phyloP scores from a whole-genome alignment of 2,797 vertebrate species.

The Gobio occitaniae region DNA sequence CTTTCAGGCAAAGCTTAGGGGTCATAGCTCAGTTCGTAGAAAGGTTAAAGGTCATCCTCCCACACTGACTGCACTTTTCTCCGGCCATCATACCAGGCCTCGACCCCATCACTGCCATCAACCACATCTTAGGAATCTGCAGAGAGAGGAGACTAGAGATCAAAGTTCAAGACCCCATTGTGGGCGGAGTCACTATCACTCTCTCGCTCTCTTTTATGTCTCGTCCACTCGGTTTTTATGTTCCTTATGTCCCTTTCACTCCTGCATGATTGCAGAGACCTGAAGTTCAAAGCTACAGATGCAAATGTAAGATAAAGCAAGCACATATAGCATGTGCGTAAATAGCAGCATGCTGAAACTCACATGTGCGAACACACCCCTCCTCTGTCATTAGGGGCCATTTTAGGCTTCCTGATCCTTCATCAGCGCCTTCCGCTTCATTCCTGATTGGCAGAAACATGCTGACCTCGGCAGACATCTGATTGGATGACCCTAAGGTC shows the following conservation, averaged over 20 bases:
- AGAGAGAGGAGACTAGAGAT: slow-evolving; percentile 29
- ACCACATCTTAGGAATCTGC: slow-evolving; percentile 33
- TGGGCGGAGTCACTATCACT: not conserved
- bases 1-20: slow-evolving; percentile 24
- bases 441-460: slow-evolving; percentile 47
- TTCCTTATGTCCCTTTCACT: not conserved
- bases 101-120: slow-evolving; percentile 29
- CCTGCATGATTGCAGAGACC: not conserved
- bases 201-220: not conserved
- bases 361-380: slow-evolving; percentile 50
- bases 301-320: slow-evolving; percentile 24
- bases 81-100: slow-evolving; percentile 13
- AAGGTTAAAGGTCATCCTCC: slow-evolving; percentile 51
- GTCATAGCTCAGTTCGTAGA: slow-evolving; percentile 51
- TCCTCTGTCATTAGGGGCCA: slow-evolving; percentile 73
- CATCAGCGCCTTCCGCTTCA: slow-evolving; percentile 46
- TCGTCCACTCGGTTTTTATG: not conserved
- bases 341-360: slow-evolving; percentile 22
- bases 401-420: slow-evolving; percentile 65
- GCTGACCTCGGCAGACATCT: slow-evolving; percentile 9
- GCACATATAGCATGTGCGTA: slow-evolving; percentile 2
- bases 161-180: slow-evolving; percentile 26
- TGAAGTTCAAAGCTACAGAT: slow-evolving; percentile 46
- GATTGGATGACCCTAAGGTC: slow-evolving; percentile 36
- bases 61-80: slow-evolving; percentile 35